phyloP scores from a whole-genome alignment of 2,888 invertebrate genomes.

The Drosophila mimetica region DNA sequence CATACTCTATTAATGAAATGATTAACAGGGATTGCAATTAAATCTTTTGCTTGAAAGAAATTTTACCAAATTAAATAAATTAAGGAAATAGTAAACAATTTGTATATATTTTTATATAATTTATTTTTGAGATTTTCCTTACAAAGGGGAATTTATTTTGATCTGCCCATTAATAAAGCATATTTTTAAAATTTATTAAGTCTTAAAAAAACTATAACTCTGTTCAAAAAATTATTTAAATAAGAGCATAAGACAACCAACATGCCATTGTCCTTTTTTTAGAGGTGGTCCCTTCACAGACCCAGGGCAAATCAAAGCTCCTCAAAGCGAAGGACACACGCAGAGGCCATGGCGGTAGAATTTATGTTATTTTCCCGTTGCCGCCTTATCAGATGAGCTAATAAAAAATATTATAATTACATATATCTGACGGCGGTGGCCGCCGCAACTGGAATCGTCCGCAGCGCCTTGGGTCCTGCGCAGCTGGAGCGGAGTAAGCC shows the following conservation, averaged over 20 bases:
- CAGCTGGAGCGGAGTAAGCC: conserved; percentile 72
- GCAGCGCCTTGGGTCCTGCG: conserved; percentile 55
- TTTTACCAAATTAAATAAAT: background rate
- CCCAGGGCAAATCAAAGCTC: conserved; percentile 58
- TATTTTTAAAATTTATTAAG: too few species aligned
- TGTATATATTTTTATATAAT: background rate
- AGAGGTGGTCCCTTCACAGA: conserved; percentile 8
- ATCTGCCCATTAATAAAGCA: too few species aligned
- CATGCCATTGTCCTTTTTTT: background rate
- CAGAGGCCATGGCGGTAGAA: conserved; percentile 55
- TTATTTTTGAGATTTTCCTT: background rate
- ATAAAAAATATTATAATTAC: conserved; percentile 84
- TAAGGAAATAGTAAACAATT: background rate
- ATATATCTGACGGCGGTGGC: conserved; percentile 60
- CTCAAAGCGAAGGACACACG: conserved; percentile 32
- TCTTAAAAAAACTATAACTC: too few species aligned
- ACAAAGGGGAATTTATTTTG: background rate
- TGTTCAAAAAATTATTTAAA: background rate
- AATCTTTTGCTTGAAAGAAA: background rate
- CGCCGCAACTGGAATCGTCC: conserved; percentile 11
- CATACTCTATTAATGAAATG: background rate
- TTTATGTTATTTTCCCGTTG: conserved; percentile 82
- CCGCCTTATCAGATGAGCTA: conserved; percentile 83
- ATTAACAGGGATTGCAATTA: background rate
- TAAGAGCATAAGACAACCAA: conserved; percentile 13